Evolutionary conservation across 2,113 vertebrate genomes (phyloP).

Genomic region (Plecotus auritus): DNA sequence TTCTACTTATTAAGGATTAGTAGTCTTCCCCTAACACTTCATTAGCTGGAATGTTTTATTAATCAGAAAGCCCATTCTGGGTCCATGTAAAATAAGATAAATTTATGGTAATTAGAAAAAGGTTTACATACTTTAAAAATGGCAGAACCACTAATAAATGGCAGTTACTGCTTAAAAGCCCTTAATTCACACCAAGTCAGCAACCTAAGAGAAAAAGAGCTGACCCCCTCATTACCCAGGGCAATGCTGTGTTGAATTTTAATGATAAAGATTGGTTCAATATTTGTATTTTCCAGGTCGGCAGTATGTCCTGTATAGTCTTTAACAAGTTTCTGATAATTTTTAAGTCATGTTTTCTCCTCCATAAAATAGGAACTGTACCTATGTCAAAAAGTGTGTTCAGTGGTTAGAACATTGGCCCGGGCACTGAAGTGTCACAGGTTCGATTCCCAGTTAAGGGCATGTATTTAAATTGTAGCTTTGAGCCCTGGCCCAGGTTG

Average conservation of each 20-base stretch:
- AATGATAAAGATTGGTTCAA: slow-evolving; percentile 32
- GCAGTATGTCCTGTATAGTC: not conserved
- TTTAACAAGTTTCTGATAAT: slow-evolving; percentile 1
- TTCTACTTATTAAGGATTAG: not conserved
- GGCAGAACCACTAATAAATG: not conserved
- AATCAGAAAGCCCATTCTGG: slow-evolving; percentile 16
- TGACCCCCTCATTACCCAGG: slow-evolving; percentile 24
- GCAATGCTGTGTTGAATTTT: slow-evolving; percentile 41
- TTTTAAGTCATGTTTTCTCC: not conserved
- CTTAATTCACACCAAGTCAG: slow-evolving; percentile 48
- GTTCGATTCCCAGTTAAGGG: no score
- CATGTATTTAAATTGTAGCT: no score
- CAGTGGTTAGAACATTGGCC: no score
- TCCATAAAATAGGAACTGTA: not conserved
- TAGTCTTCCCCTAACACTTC: not conserved
- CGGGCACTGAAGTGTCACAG: no score
- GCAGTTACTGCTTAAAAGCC: slow-evolving; percentile 42
- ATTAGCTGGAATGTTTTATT: slow-evolving; percentile 22
- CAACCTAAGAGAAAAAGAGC: slow-evolving; percentile 27
- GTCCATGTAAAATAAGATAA: slow-evolving; percentile 24
- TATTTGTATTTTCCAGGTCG: slow-evolving; percentile 29
- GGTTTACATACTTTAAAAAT: slow-evolving; percentile 31
- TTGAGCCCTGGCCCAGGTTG: no score
- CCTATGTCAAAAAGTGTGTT: not conserved
- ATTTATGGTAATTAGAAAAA: slow-evolving; percentile 44